Base-by-base conservation (phyloP, 2,797 vertebrate species). In the Anguilla anguilla region DNA sequence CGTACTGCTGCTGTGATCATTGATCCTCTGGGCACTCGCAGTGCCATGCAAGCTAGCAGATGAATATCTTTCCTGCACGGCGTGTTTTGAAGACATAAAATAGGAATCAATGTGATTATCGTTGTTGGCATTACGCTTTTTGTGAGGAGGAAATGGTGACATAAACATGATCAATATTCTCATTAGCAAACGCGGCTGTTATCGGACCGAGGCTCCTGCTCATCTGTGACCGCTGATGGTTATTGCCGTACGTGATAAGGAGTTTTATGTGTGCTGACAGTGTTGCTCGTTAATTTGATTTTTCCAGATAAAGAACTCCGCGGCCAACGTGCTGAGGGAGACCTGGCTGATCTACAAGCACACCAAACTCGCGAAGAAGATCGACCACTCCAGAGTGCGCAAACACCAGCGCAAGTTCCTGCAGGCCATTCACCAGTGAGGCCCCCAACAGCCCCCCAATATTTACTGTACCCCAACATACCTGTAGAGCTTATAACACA, bases 261-360 rank as follows among this genome's bases (percentile, higher is more conserved):
- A 19, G 19, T 31, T 25, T 35, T 31, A 39, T 86, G 85, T 6
- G 59, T 43, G 61, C 49, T 39, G 53, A 57, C 28, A 39, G 6
- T 2, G 51, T 43, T 3, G 13, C 17, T 43, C 10, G 39, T 55
- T 28, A 55, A 72, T 86, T 67, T 55, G 85, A 53, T 95, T 93
- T 91, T 91, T 89, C 92, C 96, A 99, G 98, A 99, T 99, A 95
- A 99, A 99, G 97, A 99, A 99, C 31, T 98, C 99, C 89, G 99
- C 99, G 3, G 98, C 99, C 89, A 99, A 99, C 90, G 99, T 99
- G 95, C 97, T 99, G 93, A 97, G 99, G 95, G 99, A 99, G 97
- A 99, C 98, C 91, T 99, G 99, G 99, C 97, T 99, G 94, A 99
- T 99, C 96, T 99, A 99, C 97, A 99, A 99, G 96, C 98, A 97